Base-by-base conservation (phyloP, 2,888 invertebrate genomes). In the Blera fallax region DNA sequence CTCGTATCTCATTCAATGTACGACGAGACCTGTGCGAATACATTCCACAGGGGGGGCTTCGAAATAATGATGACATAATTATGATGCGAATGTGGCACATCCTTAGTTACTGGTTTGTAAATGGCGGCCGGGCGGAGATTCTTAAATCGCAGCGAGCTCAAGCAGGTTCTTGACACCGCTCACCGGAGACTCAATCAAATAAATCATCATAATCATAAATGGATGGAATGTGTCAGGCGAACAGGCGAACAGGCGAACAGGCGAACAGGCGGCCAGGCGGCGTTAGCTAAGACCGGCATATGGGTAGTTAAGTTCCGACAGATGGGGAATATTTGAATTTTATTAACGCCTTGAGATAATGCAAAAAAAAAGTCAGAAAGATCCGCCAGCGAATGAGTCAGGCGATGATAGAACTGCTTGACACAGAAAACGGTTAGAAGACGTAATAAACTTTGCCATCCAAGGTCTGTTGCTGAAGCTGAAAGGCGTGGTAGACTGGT, bases 31-130 rank as follows among this genome's bases (percentile, higher is more conserved):
- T 48, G 58, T 50, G 76, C 50, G 56, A 76, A 65, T 67, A 67
- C 67, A 37, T 48, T 58, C n/a, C n/a, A n/a, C n/a, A n/a, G 43
- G 56, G 50, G 64, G 21, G 10, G 2, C 14, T 40, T 65, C 43
- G 50, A 67, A 67, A 67, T 67, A 67, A 77, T 58, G 64, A 64
- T 82, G 82, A 77, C 69, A 65, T 77, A 54, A 80, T 72, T 56
- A 56, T 60, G 50, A 43, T 58, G 45, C 45, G 21, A 74, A 81
- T 54, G 48, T 65, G 45, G 43, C 67, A 69, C 43, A 62, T 73
- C 65, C 65, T 65, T 58, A 76, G 48, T 65, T 56, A 76, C 65
- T 58, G 56, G 65, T 65, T 76, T 76, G 4, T 37, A 45, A 4
- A 18, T 24, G 27, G 18, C 16, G 11, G 1, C 11, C n/a, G 0